Conservation (phyloP, 2,797 vertebrate species). For the Melanogrammus aeglefinus region DNA sequence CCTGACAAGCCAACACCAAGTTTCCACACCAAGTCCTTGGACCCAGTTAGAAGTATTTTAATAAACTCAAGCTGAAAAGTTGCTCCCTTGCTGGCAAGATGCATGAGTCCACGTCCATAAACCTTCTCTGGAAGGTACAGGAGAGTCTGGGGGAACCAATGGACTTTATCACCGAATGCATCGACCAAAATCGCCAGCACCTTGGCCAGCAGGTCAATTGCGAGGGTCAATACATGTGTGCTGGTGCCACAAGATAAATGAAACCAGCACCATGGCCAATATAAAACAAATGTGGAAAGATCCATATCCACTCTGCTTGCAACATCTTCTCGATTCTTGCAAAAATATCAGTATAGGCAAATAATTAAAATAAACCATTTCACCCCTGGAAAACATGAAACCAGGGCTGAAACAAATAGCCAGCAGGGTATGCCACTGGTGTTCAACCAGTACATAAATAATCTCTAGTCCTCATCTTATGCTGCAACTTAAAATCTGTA, state of each 20-base stretch:
- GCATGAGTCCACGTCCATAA: not conserved
- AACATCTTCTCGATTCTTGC: not conserved
- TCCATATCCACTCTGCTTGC: not conserved
- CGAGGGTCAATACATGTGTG: too few species aligned
- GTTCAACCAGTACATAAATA: too few species aligned
- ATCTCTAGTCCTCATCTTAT: not conserved
- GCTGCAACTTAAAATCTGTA: not conserved
- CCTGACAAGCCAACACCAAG: too few species aligned
- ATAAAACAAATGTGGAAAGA: not conserved
- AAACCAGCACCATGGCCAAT: not conserved
- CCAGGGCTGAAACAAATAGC: not conserved
- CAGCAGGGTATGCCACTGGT: not conserved
- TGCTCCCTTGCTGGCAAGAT: conserved; percentile 2
- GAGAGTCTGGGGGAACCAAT: not conserved
- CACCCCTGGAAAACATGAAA: not conserved
- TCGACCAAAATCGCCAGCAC: too few species aligned
- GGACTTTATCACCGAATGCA: not conserved
- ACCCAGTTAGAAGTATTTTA: not conserved
- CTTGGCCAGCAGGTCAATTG: too few species aligned
- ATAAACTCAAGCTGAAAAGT: not conserved
- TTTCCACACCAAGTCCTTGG: not conserved
- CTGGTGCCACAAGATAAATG: too few species aligned
- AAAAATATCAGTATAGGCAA: not conserved
- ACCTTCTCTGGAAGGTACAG: not conserved
- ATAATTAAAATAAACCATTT: not conserved